Conservation (phyloP, 2,888 invertebrate genomes). For the Drosophila emarginata region DNA sequence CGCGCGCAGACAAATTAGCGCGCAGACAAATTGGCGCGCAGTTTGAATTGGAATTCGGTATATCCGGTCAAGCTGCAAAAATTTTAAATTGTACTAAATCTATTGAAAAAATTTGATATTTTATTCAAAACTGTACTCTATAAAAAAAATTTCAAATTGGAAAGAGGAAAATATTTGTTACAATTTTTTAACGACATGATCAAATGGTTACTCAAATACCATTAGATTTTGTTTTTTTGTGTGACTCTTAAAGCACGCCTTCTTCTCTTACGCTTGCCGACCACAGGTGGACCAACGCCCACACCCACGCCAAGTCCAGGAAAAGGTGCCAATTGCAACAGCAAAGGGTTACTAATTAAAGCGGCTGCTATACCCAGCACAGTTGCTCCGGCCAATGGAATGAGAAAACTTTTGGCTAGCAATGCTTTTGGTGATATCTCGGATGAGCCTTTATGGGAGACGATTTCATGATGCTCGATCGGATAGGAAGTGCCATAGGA, state of each 20-base stretch:
- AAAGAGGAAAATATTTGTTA: too few relatives aligned
- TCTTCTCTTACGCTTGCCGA: constrained; percentile 70
- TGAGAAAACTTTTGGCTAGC: constrained; percentile 85
- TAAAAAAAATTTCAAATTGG: background rate
- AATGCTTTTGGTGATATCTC: constrained; percentile 78
- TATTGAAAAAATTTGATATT: background rate
- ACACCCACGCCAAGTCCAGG: constrained; percentile 83
- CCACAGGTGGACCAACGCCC: constrained; percentile 82
- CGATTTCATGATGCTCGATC: constrained; percentile 57
- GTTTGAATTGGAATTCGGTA: background rate
- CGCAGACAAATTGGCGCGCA: background rate
- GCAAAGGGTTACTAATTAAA: constrained; percentile 89
- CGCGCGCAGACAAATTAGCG: too few relatives aligned
- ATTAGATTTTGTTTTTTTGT: background rate
- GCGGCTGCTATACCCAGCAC: constrained; percentile 91
- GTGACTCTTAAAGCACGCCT: constrained; percentile 43
- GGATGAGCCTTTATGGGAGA: constrained; percentile 67
- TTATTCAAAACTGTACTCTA: background rate
- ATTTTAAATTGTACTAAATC: background rate
- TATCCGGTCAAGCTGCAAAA: background rate
- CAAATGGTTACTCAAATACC: background rate
- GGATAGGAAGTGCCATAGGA: constrained; percentile 51
- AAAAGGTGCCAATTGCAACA: constrained; percentile 90
- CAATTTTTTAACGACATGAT: background rate
- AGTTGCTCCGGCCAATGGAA: constrained; percentile 91